Evolutionary conservation across 2,113 vertebrate genomes (phyloP).

Genomic region (Otis tarda): DNA sequence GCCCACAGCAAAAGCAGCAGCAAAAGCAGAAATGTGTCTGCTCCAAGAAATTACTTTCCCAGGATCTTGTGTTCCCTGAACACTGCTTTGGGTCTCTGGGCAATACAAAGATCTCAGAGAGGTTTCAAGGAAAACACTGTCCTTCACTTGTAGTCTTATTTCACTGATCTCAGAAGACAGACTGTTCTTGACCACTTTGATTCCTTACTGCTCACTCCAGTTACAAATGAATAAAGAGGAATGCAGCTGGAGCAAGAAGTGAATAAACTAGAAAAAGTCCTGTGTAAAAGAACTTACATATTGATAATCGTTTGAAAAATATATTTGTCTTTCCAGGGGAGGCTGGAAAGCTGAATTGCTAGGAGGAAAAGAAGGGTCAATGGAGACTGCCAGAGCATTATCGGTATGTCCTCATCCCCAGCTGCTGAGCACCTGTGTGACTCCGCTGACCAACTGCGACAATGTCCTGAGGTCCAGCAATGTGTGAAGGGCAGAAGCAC

Average conservation of each 20-base stretch:
- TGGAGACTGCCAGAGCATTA: background rate
- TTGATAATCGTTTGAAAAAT: background rate
- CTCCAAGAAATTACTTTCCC: background rate
- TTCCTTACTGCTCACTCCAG: background rate
- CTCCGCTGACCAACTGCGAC: background rate
- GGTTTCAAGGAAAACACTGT: background rate
- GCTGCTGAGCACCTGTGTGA: background rate
- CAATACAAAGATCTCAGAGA: background rate
- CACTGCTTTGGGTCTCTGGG: background rate
- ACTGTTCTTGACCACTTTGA: background rate
- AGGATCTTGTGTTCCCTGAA: background rate
- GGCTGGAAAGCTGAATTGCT: background rate
- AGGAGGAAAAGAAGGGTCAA: background rate
- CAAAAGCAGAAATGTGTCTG: background rate
- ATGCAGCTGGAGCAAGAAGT: background rate
- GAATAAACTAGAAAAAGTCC: background rate
- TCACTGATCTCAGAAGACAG: background rate
- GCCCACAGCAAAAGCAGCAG: background rate
- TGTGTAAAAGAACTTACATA: background rate
- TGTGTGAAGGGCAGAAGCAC: background rate
- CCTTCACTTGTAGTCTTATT: background rate
- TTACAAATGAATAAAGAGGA: background rate
- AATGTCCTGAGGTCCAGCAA: background rate
- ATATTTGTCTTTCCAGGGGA: background rate
- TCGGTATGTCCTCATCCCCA: background rate